A percentile compares a stretch with the other conserved stretches of the same genome.
These are phyloP conservation scores for Melanotaenia maccullochi DNA, from an alignment of 2,797 vertebrate species.

Conservation along the genomic window DNA sequence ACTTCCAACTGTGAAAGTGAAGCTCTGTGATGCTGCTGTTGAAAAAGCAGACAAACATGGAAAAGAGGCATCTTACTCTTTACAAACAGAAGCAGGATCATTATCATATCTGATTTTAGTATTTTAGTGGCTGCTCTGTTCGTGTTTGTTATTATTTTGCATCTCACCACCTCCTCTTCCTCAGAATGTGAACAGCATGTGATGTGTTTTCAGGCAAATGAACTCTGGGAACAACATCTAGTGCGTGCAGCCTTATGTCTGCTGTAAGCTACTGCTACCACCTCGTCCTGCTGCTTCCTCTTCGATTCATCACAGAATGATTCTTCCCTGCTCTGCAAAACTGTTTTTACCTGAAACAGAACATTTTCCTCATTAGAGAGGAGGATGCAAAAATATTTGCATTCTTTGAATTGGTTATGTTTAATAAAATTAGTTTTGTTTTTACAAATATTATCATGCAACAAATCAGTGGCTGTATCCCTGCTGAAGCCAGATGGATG, in stretches of 20 bases:
- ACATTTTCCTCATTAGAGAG: slow-evolving; percentile 39
- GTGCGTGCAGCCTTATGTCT: not conserved
- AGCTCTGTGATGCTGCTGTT: not conserved
- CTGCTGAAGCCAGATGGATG: slow-evolving; percentile 2
- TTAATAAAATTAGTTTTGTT: not conserved
- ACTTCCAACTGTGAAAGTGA: not conserved
- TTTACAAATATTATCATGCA: not conserved
- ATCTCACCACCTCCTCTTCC: not conserved
- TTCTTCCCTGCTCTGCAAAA: slow-evolving; percentile 9
- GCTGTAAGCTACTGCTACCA: not conserved
- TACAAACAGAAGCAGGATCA: not conserved
- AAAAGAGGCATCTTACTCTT: not conserved
- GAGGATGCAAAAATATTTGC: not conserved
- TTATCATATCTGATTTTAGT: not conserved
- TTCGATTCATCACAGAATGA: slow-evolving; percentile 8
- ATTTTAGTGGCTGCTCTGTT: not conserved
- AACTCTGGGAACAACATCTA: not conserved
- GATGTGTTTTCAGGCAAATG: slow-evolving; percentile 37
- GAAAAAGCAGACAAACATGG: not conserved
- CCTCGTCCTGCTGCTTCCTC: slow-evolving; percentile 5
- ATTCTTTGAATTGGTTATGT: not conserved
- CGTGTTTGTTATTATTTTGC: slow-evolving; percentile 19
- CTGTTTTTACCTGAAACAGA: slow-evolving; percentile 23
- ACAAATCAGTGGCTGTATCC: not conserved
- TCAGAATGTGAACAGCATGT: not conserved